phyloP scores from a whole-genome alignment of 2,888 invertebrate genomes.

The Synergus gifuensis region DNA sequence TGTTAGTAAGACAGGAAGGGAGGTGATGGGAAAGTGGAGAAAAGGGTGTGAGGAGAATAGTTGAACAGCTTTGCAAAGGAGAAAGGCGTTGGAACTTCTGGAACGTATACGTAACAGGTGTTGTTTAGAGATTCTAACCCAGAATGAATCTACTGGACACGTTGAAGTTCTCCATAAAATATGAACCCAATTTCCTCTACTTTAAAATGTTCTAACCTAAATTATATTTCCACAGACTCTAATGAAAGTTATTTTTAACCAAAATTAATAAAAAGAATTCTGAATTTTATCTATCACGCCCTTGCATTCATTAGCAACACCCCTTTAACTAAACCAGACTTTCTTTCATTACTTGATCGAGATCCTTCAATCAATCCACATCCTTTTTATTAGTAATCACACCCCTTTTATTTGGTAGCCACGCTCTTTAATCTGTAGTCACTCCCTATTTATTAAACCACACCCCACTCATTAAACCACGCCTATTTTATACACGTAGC shows the following conservation, averaged over 20 bases:
- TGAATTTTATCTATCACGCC: background rate
- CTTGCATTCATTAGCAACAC: too few species aligned
- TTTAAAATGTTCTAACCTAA: background rate
- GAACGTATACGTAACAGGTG: slow-evolving; percentile 73
- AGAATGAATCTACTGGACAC: slow-evolving; percentile 35
- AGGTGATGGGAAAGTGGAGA: background rate
- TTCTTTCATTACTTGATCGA: too few species aligned
- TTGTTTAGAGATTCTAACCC: slow-evolving; percentile 61
- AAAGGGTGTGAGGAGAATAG: slow-evolving; percentile 22
- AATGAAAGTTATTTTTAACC: too few species aligned
- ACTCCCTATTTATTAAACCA: too few species aligned
- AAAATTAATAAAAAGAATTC: background rate
- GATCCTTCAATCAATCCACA: too few species aligned
- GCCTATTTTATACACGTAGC: too few species aligned
- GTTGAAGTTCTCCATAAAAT: slow-evolving; percentile 16
- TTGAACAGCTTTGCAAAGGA: slow-evolving; percentile 29
- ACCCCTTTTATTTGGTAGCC: too few species aligned
- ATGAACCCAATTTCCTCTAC: background rate
- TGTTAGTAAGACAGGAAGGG: slow-evolving; percentile 17
- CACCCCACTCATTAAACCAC: too few species aligned
- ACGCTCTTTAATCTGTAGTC: too few species aligned
- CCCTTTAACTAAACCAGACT: too few species aligned
- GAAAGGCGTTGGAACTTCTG: slow-evolving; percentile 38
- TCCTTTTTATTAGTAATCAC: too few species aligned
- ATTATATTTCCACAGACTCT: background rate